A percentile compares a stretch with the other conserved stretches of the same genome.
Conservation (phyloP, 2,113 vertebrate species). For the Mirounga angustirostris region DNA sequence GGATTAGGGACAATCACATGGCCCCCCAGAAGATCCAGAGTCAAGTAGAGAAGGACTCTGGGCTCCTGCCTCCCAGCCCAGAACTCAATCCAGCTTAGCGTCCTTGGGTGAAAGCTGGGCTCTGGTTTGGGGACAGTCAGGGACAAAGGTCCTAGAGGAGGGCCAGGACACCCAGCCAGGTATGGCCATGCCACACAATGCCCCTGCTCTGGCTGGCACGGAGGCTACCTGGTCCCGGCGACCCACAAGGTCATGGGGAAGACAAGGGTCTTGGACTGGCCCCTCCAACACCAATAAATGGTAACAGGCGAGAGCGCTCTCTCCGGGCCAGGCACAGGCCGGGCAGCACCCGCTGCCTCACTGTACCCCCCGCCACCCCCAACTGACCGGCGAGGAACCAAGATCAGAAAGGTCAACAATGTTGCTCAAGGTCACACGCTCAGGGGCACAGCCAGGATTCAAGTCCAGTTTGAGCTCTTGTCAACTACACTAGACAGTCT, state of each 20-base stretch:
- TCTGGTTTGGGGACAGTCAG: not conserved
- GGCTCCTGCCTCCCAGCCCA: not conserved
- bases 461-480: not conserved
- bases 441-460: not conserved
- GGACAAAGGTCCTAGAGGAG: not conserved
- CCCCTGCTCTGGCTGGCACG: not conserved
- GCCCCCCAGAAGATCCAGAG: not conserved
- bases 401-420: not conserved
- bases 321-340: not conserved
- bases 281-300: not conserved
- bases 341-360: rapidly evolving
- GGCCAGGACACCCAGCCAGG: not conserved
- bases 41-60: not conserved
- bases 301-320: not conserved
- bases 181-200: not conserved
- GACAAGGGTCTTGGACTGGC: not conserved
- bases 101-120: not conserved
- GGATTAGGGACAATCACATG: not conserved
- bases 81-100: not conserved
- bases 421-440: not conserved
- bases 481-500: not conserved
- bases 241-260: not conserved
- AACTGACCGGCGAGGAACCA: not conserved
- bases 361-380: rapidly evolving
- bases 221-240: not conserved